These are phyloP conservation scores for Saccopteryx bilineata DNA, from an alignment of 2,113 vertebrate species.

Conservation along the genomic window DNA sequence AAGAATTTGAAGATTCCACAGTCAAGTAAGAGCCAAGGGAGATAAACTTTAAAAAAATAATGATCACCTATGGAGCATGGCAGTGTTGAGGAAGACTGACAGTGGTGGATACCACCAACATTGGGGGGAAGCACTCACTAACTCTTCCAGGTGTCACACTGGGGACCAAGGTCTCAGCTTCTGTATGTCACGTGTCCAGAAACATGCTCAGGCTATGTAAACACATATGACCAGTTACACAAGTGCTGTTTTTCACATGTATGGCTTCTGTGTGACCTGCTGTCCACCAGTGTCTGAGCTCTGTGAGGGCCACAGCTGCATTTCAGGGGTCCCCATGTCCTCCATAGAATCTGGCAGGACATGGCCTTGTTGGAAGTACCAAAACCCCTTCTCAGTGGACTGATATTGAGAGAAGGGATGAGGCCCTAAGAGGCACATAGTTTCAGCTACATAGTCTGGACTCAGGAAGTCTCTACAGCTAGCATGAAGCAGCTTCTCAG, in stretches of 20 bases:
- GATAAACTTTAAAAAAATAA: background rate
- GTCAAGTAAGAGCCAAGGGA: background rate
- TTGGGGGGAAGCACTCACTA: too few species aligned
- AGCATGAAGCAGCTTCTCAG: background rate
- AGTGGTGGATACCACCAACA: rapidly evolving
- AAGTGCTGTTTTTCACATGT: rapidly evolving
- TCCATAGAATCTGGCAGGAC: background rate
- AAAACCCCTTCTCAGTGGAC: background rate
- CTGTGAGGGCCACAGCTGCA: background rate
- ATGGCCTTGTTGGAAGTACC: background rate
- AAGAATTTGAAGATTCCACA: background rate
- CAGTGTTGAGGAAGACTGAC: rapidly evolving
- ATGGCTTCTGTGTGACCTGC: rapidly evolving
- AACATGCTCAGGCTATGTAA: rapidly evolving
- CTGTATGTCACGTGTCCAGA: rapidly evolving
- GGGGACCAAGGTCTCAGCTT: rapidly evolving
- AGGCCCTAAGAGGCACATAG: background rate
- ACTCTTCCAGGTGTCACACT: background rate
- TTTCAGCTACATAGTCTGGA: rapidly evolving
- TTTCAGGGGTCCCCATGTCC: background rate
- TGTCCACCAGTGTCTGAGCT: too few species aligned
- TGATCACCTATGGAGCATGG: rapidly evolving
- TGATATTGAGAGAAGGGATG: background rate
- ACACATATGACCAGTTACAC: rapidly evolving
- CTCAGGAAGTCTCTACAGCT: rapidly evolving